Evolutionary conservation across 2,797 vertebrate species (phyloP).

Genomic region (Nyctalus aviator): DNA sequence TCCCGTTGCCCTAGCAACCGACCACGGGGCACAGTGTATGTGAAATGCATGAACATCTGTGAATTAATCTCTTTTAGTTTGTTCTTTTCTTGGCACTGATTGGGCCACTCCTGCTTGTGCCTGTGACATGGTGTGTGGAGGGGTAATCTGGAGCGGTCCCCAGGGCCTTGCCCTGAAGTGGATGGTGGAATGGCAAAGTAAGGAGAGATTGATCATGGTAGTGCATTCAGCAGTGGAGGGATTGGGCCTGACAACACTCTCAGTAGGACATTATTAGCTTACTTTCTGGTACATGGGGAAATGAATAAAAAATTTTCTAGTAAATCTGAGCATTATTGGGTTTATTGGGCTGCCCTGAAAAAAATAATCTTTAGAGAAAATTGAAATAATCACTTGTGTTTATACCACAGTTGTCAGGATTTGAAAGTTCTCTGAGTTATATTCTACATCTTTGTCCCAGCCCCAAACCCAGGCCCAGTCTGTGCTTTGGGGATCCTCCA

Average conservation of each 20-base stretch:
- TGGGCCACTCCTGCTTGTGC: constrained; percentile 84
- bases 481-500: neutral
- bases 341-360: constrained; percentile 79
- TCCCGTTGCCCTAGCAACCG: constrained; percentile 96
- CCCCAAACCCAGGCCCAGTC: neutral
- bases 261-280: constrained; percentile 82
- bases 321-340: constrained; percentile 82
- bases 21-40: constrained; percentile 93
- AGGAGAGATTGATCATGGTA: constrained; percentile 82
- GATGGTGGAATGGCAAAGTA: constrained; percentile 85
- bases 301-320: constrained; percentile 82
- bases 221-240: constrained; percentile 77
- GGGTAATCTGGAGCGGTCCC: constrained; percentile 86
- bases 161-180: constrained; percentile 82
- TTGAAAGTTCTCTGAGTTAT: constrained; percentile 49
- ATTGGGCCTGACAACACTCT: constrained; percentile 81
- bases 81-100: constrained; percentile 88
- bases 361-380: constrained; percentile 82
- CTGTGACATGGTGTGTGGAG: constrained; percentile 84
- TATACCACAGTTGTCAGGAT: constrained; percentile 63
- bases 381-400: constrained; percentile 74
- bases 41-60: constrained; percentile 95
- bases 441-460: neutral
- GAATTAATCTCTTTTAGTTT: constrained; percentile 93
- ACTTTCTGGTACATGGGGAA: constrained; percentile 81